These are phyloP conservation scores for Eulimnadia texana DNA, from an alignment of 1,140 invertebrate species.

Conservation along the genomic window DNA sequence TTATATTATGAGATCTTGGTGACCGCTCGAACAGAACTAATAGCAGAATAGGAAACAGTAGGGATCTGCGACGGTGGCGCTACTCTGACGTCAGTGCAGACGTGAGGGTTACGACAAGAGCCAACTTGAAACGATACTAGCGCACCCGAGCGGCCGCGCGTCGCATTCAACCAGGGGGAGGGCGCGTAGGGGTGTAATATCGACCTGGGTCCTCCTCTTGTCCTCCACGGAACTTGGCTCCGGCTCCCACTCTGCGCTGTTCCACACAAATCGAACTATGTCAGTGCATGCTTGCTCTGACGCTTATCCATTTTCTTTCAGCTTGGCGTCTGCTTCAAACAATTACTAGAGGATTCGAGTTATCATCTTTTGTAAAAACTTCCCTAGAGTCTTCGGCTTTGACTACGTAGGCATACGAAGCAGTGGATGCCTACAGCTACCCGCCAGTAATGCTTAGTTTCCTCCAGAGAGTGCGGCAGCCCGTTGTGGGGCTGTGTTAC, in stretches of 20 bases:
- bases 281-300: not conserved
- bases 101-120: too few relatives aligned
- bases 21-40: not conserved
- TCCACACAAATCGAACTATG: not conserved
- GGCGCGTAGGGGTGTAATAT: not conserved
- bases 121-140: not conserved
- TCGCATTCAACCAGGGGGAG: not conserved
- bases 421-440: too few relatives aligned
- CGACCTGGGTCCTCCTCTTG: not conserved
- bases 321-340: not conserved
- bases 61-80: not conserved
- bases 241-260: not conserved
- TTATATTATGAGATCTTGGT: not conserved
- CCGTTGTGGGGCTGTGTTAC: too few relatives aligned
- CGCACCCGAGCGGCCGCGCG: too few relatives aligned
- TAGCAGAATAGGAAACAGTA: not conserved
- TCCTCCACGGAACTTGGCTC: not conserved
- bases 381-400: too few relatives aligned
- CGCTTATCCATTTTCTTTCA: not conserved
- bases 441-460: too few relatives aligned
- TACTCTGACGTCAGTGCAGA: not conserved
- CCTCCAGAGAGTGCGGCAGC: too few relatives aligned
- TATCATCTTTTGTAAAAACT: not conserved
- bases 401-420: too few relatives aligned
- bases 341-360: too few relatives aligned